These are phyloP conservation scores for Pediacus dermestoides DNA, from an alignment of 2,888 invertebrate genomes.

Conservation along the genomic window DNA sequence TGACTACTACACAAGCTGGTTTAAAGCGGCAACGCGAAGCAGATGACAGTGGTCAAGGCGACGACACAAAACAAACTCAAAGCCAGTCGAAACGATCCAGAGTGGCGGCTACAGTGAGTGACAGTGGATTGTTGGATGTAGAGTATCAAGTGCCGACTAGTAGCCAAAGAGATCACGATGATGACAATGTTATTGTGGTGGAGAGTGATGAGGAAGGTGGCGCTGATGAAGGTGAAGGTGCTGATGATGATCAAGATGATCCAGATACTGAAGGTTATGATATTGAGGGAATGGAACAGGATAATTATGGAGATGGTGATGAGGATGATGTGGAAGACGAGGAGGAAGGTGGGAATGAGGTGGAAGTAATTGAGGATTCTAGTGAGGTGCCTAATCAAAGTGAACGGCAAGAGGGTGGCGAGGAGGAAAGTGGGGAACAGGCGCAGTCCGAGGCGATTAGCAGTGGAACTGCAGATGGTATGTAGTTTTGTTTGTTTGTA, in stretches of 20 bases:
- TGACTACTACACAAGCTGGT: constrained; percentile 64
- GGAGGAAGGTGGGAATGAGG: constrained; percentile 51
- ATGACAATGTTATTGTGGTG: constrained; percentile 63
- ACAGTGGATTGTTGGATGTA: constrained; percentile 59
- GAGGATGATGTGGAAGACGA: constrained; percentile 52
- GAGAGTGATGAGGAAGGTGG: constrained; percentile 79
- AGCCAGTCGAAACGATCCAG: constrained; percentile 55
- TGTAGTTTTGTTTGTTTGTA: constrained; percentile 14
- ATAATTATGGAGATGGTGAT: constrained; percentile 55
- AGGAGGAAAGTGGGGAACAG: constrained; percentile 51
- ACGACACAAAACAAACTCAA: constrained; percentile 48
- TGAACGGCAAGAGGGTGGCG: constrained; percentile 40
- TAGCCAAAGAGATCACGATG: constrained; percentile 81
- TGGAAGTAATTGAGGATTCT: constrained; percentile 62
- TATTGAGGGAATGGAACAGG: constrained; percentile 54
- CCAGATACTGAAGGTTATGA: constrained; percentile 59
- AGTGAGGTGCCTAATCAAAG: constrained; percentile 64
- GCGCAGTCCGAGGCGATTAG: constrained; percentile 67
- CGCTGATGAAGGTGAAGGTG: constrained; percentile 52
- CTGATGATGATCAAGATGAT: constrained; percentile 53
- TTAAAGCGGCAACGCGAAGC: constrained; percentile 60
- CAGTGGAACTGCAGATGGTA: constrained; percentile 64
- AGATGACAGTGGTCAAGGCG: constrained; percentile 53
- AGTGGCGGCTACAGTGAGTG: constrained; percentile 46
- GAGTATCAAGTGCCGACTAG: constrained; percentile 84